Evolutionary conservation across 2,113 vertebrate genomes (phyloP).

Genomic region (Antechinus flavipes): DNA sequence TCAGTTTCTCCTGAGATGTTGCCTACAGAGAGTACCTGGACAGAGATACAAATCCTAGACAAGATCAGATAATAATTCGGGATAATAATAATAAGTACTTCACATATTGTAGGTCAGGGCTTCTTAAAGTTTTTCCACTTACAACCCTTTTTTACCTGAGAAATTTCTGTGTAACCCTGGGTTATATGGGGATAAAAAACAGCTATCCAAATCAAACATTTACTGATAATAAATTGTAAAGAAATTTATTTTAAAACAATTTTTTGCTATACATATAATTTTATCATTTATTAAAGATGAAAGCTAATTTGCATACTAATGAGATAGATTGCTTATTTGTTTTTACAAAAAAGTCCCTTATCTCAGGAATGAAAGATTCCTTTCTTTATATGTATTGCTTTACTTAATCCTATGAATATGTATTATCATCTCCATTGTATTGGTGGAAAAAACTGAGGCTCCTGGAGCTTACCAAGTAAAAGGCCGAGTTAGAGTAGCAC

Average conservation of each 20-base stretch:
- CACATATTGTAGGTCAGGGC: no score
- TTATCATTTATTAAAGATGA: no score
- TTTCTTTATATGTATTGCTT: not conserved
- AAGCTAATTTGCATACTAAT: no score
- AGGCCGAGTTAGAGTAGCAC: not conserved
- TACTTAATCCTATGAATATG: not conserved
- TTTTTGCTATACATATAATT: no score
- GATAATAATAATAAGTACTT: not conserved
- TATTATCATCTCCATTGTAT: not conserved
- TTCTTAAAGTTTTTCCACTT: no score
- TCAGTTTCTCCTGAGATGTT: not conserved
- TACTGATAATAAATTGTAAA: no score
- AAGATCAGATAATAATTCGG: not conserved
- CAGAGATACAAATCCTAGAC: not conserved
- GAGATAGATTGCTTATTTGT: no score
- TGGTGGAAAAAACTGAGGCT: not conserved
- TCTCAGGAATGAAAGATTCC: not conserved
- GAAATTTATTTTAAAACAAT: no score
- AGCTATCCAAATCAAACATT: no score
- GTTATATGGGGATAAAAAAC: no score
- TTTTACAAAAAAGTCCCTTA: not conserved
- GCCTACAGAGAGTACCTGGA: not conserved
- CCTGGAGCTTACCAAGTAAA: not conserved
- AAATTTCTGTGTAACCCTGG: no score
- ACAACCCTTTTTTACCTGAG: no score